Conservation (phyloP, 1,140 invertebrate species). For the Drosophila virilis region DNA sequence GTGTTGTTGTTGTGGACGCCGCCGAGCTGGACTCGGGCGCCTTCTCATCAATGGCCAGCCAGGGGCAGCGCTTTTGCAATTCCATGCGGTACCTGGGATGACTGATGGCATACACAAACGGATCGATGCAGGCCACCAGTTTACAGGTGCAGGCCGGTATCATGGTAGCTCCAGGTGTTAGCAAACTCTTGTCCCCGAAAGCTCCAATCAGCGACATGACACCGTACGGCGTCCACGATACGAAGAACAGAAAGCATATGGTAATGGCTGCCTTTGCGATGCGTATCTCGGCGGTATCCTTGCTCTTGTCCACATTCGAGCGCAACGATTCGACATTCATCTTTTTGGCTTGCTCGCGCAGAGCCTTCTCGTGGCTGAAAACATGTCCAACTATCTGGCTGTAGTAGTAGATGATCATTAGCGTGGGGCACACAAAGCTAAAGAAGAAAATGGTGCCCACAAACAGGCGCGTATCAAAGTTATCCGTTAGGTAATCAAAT, state of each 20-base stretch:
- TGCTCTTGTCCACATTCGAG: constrained; percentile 88
- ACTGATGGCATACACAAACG: constrained; percentile 93
- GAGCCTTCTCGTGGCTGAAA: constrained; percentile 91
- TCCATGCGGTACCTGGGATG: constrained; percentile 91
- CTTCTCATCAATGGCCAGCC: constrained; percentile 87
- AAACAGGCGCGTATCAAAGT: constrained; percentile 89
- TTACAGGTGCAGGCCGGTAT: constrained; percentile 93
- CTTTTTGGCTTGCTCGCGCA: constrained; percentile 93
- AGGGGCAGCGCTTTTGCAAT: constrained; percentile 87
- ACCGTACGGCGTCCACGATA: constrained; percentile 93
- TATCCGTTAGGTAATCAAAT: constrained; percentile 92
- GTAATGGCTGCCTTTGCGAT: constrained; percentile 94
- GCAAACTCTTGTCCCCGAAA: constrained; percentile 90
- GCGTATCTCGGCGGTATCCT: constrained; percentile 90
- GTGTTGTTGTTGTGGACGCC: constrained; percentile 66
- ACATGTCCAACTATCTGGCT: constrained; percentile 93
- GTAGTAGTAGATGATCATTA: constrained; percentile 92
- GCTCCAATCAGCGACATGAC: constrained; percentile 90
- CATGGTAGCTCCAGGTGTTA: constrained; percentile 93
- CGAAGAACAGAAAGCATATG: constrained; percentile 91
- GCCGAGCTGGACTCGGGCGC: constrained; percentile 80
- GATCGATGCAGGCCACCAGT: constrained; percentile 93
- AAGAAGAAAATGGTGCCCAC: constrained; percentile 90
- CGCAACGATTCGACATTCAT: constrained; percentile 95
- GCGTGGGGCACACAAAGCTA: constrained; percentile 91